These are phyloP conservation scores for Antechinus stuartii DNA, from an alignment of 2,113 vertebrate genomes.

Conservation along the genomic window DNA sequence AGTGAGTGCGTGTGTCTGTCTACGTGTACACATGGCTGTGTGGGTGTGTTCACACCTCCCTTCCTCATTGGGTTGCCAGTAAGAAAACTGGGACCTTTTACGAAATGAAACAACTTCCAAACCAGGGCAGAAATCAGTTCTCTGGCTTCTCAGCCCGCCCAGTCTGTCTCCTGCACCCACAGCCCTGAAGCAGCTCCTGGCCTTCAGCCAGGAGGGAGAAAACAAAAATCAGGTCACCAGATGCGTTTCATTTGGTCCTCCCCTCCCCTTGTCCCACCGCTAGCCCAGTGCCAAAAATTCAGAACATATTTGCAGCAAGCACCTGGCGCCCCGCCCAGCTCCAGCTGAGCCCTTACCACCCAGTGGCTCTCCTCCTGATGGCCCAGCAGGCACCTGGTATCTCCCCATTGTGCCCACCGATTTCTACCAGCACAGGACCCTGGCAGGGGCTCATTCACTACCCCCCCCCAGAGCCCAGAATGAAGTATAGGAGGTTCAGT, in stretches of 20 bases:
- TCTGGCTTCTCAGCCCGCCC: not conserved
- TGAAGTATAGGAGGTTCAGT: not conserved
- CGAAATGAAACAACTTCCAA: not conserved
- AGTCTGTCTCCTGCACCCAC: not conserved
- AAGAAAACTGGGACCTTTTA: not conserved
- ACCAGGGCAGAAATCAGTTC: not conserved
- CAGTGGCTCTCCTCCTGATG: not conserved
- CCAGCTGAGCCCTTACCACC: not conserved
- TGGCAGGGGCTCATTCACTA: not conserved
- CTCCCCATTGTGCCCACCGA: not conserved
- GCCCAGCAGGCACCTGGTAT: not conserved
- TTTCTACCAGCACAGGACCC: not conserved
- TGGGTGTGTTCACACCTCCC: constrained; percentile 6
- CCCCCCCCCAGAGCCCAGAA: not conserved
- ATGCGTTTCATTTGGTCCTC: constrained; percentile 51
- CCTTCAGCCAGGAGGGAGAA: constrained; percentile 56
- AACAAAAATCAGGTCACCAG: constrained; percentile 72
- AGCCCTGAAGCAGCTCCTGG: constrained; percentile 30
- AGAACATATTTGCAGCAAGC: constrained; percentile 32
- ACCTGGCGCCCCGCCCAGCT: constrained; percentile 20
- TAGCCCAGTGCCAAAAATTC: constrained; percentile 20
- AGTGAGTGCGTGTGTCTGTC: not conserved
- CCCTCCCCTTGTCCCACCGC: not conserved
- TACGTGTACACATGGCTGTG: not conserved
- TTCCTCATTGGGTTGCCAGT: not conserved